Evolutionary conservation across 2,797 vertebrate genomes (phyloP).

Genomic region (Lithobates pipiens): DNA sequence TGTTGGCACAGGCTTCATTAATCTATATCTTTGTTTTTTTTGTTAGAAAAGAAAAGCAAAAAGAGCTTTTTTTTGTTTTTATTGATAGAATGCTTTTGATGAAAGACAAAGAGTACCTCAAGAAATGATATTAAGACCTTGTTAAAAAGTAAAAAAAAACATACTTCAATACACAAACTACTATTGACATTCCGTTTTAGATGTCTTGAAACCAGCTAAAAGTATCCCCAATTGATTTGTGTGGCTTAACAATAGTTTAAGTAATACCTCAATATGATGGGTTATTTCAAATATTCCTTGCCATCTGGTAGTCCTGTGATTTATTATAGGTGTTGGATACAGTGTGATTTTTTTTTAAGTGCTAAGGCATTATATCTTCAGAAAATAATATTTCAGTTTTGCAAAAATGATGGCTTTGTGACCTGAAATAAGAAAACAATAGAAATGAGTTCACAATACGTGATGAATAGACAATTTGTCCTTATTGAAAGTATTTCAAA

Average conservation of each 20-base stretch:
- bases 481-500: background rate
- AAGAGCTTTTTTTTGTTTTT: background rate
- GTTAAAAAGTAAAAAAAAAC: conserved; percentile 28
- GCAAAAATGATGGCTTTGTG: conserved; percentile 18
- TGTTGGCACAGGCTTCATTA: background rate
- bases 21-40: background rate
- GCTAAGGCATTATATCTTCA: background rate
- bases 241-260: conserved; percentile 34
- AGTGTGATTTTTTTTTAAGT: background rate
- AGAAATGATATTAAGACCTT: background rate
- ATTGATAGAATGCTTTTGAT: background rate
- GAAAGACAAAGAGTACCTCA: background rate
- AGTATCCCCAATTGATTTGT: conserved; percentile 43
- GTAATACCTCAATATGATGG: conserved; percentile 41
- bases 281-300: conserved; percentile 51
- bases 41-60: background rate
- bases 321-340: conserved; percentile 25
- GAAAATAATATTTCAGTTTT: conserved; percentile 6
- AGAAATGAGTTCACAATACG: background rate
- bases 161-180: conserved; percentile 37
- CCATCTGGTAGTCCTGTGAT: conserved; percentile 27
- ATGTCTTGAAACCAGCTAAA: conserved; percentile 34
- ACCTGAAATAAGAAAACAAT: background rate
- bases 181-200: conserved; percentile 40
- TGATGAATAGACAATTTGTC: background rate